These are phyloP conservation scores for Periplaneta americana DNA, from an alignment of 1,140 invertebrate genomes.

Conservation along the genomic window DNA sequence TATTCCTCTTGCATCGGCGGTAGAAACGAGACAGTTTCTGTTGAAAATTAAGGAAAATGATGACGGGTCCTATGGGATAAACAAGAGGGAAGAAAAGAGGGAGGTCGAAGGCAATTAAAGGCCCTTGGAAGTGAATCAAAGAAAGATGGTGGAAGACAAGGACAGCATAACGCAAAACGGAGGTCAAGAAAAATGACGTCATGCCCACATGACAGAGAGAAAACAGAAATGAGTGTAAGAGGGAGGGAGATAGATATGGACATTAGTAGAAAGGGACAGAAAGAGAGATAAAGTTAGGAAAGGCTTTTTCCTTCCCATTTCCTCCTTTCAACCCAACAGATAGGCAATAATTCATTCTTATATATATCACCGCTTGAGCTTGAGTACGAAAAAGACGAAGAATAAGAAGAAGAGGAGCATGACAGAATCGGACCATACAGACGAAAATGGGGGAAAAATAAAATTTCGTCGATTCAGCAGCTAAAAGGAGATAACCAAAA, in stretches of 20 bases:
- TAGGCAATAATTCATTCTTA: constrained; percentile 7
- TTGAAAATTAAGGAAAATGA: neutral
- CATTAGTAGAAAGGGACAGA: neutral
- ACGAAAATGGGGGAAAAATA: neutral
- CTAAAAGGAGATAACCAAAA: neutral
- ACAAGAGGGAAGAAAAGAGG: neutral
- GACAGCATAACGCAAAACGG: neutral
- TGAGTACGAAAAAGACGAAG: too few relatives aligned
- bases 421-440: neutral
- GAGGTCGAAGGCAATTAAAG: neutral
- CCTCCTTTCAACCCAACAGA: constrained; percentile 4
- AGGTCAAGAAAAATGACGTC: neutral
- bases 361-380: neutral
- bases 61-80: neutral
- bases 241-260: neutral
- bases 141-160: neutral
- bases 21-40: neutral
- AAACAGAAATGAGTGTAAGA: neutral
- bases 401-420: neutral
- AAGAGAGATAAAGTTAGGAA: constrained; percentile 5
- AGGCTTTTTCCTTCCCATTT: constrained; percentile 9
- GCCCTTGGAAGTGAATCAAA: neutral
- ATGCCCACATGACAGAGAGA: neutral
- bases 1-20: neutral
- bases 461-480: constrained; percentile 5